Evolutionary conservation across 2,113 vertebrate genomes (phyloP).

Genomic region (Bostrychus sinensis): DNA sequence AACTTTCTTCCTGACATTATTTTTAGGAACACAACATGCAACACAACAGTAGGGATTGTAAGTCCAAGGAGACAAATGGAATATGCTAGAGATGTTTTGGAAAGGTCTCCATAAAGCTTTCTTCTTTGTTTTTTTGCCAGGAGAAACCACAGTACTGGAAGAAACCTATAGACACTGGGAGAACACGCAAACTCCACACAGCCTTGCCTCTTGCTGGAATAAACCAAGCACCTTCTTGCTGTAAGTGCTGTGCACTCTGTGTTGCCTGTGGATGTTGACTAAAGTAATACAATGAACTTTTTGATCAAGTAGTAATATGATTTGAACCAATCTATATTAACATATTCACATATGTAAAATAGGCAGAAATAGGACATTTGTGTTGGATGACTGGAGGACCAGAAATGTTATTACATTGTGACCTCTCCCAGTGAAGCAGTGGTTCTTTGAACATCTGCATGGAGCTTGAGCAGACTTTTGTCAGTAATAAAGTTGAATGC

Average conservation of each 20-base stretch:
- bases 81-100: background rate
- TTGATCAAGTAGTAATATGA: too few species aligned
- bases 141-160: background rate
- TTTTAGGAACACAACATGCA: too few species aligned
- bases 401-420: background rate
- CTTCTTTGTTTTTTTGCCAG: background rate
- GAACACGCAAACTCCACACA: background rate
- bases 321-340: background rate
- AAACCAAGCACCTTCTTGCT: background rate
- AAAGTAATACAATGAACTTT: too few species aligned
- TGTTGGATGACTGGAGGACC: background rate
- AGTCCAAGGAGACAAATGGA: background rate
- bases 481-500: conserved; percentile 72
- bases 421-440: background rate
- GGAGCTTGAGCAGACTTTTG: conserved; percentile 67
- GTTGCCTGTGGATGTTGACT: too few species aligned
- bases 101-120: background rate
- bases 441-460: conserved; percentile 65
- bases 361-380: too few species aligned
- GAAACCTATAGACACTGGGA: background rate
- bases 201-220: background rate
- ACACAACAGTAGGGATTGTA: too few species aligned
- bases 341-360: too few species aligned
- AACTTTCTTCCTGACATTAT: too few species aligned
- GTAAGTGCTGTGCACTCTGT: background rate